Evolutionary conservation across 2,113 vertebrate species (phyloP), one percentile per base, ranked within the genome.

Genomic region (Chrysochloris asiatica): DNA sequence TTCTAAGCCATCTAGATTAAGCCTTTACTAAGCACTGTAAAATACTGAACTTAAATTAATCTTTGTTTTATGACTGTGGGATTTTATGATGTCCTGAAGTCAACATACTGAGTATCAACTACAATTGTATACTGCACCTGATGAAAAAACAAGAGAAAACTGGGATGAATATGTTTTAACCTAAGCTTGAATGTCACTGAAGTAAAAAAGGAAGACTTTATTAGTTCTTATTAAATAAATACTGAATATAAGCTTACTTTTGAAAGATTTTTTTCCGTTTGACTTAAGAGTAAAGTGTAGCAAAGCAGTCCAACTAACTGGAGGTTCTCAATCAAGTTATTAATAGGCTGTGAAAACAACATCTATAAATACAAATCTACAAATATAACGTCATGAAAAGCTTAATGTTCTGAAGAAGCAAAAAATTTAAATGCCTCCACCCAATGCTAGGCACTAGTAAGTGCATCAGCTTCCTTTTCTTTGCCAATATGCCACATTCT

Each of bases 171-270:
- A 56, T 75, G 28, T 67, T 80, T 90, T 52, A 72, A 87, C 17
- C 45, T 90, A 75, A 71, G n/a, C 81, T 43, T 88, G 2, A 80
- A 38, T 4, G 14, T 92, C 47, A 45, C 61, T 54, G 26, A 88
- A 45, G 21, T 24, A 1, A n/a, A 0, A 22, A n/a, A 3, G 16
- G 28, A 14, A 22, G 38, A 22, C 4, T 84, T 91, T 84, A 56
- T 72, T 82, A 67, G 24, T 72, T 87, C 52, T 83, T 78, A 80
- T 48, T 82, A 90, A 86, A 63, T 82, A 90, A 86, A 63, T 28
- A 59, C 21, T 33, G 7, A 30, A 84, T 28, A 63, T 3, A 63
- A 84, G n/a, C 38, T 77, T 88, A 59, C 30, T 85, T 92, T 86
- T 72, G 21, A 80, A 72, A 86, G 50, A 88, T 59, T 81, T 83